These are phyloP conservation scores for Rhyacophila evoluta DNA, from an alignment of 2,888 invertebrate genomes.

Conservation along the genomic window DNA sequence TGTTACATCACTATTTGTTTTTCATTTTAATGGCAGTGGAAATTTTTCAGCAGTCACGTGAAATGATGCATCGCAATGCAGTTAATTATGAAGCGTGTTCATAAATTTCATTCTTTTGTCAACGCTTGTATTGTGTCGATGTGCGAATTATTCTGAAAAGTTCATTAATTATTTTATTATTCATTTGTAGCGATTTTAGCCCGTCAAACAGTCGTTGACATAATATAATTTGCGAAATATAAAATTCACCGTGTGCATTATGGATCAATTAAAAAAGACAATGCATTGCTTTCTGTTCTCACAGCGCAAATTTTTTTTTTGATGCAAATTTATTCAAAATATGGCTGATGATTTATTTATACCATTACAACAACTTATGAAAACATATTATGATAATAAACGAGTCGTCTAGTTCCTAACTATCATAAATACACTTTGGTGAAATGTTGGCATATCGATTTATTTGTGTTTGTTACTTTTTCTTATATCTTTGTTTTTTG, in stretches of 20 bases:
- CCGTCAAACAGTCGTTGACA: not conserved
- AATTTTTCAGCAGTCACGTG: not conserved
- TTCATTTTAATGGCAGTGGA: not conserved
- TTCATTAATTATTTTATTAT: not conserved
- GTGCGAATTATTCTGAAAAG: not conserved
- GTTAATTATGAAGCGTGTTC: conserved; percentile 5
- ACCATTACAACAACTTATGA: too few relatives aligned
- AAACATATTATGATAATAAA: too few relatives aligned
- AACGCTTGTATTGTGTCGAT: not conserved
- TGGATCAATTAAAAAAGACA: not conserved
- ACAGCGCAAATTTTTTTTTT: too few relatives aligned
- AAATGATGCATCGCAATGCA: not conserved
- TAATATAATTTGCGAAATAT: not conserved
- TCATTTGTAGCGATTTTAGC: not conserved
- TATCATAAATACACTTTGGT: too few relatives aligned
- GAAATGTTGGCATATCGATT: too few relatives aligned
- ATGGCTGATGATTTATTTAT: too few relatives aligned
- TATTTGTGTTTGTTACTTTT: too few relatives aligned
- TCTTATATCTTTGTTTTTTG: too few relatives aligned
- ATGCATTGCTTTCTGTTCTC: not conserved
- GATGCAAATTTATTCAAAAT: too few relatives aligned
- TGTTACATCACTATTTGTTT: not conserved
- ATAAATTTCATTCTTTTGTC: conserved; percentile 16
- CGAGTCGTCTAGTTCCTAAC: too few relatives aligned
- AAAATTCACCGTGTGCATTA: not conserved